These are phyloP conservation scores for Pachliopta kotzebuea DNA, from an alignment of 2,888 invertebrate species.

Conservation along the genomic window DNA sequence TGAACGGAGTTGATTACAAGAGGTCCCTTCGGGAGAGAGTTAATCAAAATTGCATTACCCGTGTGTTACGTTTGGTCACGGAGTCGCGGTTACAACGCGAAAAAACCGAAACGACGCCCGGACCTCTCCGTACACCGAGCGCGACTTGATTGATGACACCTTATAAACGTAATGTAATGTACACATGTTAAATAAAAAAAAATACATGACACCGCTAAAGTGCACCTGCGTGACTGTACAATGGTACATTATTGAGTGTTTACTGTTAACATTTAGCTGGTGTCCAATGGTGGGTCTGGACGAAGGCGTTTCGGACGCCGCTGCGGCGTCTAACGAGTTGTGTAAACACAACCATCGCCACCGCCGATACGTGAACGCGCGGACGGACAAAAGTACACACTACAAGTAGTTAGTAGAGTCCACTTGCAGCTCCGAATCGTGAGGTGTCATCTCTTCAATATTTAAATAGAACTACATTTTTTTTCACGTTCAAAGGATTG, in stretches of 20 bases:
- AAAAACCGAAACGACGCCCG: slow-evolving; percentile 43
- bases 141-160: slow-evolving; percentile 56
- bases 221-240: slow-evolving; percentile 51
- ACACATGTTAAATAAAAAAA: slow-evolving; percentile 24
- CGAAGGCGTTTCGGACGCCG: slow-evolving; percentile 59
- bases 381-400: slow-evolving; percentile 42
- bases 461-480: slow-evolving; percentile 40
- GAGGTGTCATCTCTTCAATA: slow-evolving; percentile 53
- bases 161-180: slow-evolving; percentile 26
- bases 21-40: slow-evolving; percentile 50
- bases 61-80: slow-evolving; percentile 61
- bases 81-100: slow-evolving; percentile 42
- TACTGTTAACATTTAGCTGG: slow-evolving; percentile 57
- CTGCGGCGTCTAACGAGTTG: slow-evolving; percentile 67
- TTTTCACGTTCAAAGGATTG: slow-evolving; percentile 1
- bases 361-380: slow-evolving; percentile 48
- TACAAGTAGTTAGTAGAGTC: slow-evolving; percentile 57
- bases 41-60: slow-evolving; percentile 75
- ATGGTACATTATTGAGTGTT: slow-evolving; percentile 53
- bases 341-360: slow-evolving; percentile 61
- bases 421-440: slow-evolving; percentile 42
- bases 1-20: slow-evolving; percentile 48
- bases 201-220: slow-evolving; percentile 34
- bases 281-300: slow-evolving; percentile 48
- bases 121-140: slow-evolving; percentile 34